These are phyloP conservation scores for Gastrophysa polygoni DNA, from an alignment of 2,888 invertebrate genomes.

Conservation along the genomic window DNA sequence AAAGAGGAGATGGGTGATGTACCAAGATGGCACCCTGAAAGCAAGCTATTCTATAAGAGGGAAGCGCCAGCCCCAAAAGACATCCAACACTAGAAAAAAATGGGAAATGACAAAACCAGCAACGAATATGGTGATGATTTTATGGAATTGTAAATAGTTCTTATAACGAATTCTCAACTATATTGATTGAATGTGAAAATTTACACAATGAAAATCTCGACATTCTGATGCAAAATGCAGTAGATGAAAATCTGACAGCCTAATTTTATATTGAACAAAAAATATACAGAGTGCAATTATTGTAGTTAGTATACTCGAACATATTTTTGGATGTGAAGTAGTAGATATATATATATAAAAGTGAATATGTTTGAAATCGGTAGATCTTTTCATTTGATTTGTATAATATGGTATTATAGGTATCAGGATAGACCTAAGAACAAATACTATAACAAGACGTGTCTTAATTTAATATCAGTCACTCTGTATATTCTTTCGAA, in stretches of 20 bases:
- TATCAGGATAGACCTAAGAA: constrained; percentile 38
- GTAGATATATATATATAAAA: not conserved
- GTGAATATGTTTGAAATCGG: not conserved
- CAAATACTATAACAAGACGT: constrained; percentile 19
- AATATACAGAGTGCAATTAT: constrained; percentile 17
- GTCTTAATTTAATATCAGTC: constrained; percentile 24
- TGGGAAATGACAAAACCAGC: constrained; percentile 19
- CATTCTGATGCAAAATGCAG: constrained; percentile 28
- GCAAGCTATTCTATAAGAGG: constrained; percentile 53
- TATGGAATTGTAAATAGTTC: constrained; percentile 28
- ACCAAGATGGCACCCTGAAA: constrained; percentile 54
- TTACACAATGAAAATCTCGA: constrained; percentile 21
- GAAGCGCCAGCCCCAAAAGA: constrained; percentile 39
- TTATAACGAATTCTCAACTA: constrained; percentile 28
- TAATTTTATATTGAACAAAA: constrained; percentile 7
- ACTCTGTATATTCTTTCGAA: constrained; percentile 23
- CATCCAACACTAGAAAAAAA: constrained; percentile 19
- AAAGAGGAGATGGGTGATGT: constrained; percentile 52
- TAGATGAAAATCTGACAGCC: not conserved
- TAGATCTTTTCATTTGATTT: not conserved
- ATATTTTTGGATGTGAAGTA: not conserved
- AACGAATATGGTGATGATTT: constrained; percentile 27
- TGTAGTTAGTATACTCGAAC: not conserved
- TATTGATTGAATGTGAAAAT: constrained; percentile 28
- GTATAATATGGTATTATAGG: constrained; percentile 30